Conservation (phyloP, 2,888 invertebrate genomes). For the Cinara cedri region DNA sequence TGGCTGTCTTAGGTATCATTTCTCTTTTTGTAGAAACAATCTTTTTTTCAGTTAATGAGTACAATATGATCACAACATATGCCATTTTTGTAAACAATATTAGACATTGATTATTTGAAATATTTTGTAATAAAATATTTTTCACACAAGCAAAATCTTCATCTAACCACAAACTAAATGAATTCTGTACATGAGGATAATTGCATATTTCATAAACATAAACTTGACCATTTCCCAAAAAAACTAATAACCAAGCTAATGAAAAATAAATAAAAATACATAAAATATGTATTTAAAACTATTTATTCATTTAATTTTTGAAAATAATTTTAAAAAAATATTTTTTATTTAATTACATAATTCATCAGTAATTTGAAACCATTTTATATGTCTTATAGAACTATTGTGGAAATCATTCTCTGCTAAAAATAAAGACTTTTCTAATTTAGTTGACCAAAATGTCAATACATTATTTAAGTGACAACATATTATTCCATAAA, state of each 20-base stretch:
- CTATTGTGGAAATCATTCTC: slow-evolving; percentile 16
- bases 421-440: slow-evolving; percentile 34
- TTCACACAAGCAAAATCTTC: slow-evolving; percentile 39
- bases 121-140: slow-evolving; percentile 31
- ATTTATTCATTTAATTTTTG: not conserved
- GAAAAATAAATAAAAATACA: slow-evolving; percentile 7
- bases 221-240: slow-evolving; percentile 46
- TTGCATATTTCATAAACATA: slow-evolving; percentile 44
- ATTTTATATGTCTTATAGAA: slow-evolving; percentile 43
- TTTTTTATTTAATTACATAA: slow-evolving; percentile 25
- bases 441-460: slow-evolving; percentile 39
- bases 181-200: slow-evolving; percentile 32
- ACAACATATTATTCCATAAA: slow-evolving; percentile 50
- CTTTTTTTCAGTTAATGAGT: slow-evolving; percentile 41
- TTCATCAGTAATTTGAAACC: slow-evolving; percentile 41
- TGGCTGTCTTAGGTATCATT: slow-evolving; percentile 31
- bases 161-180: slow-evolving; percentile 48
- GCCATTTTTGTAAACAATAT: slow-evolving; percentile 53
- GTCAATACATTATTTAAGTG: slow-evolving; percentile 46
- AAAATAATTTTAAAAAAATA: not conserved
- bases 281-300: not conserved
- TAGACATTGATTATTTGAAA: slow-evolving; percentile 34
- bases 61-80: slow-evolving; percentile 34
- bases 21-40: slow-evolving; percentile 32
- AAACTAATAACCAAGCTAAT: slow-evolving; percentile 44